Evolutionary conservation across 2,113 vertebrate species (phyloP).

Genomic region (Tychaedon coryphoeus): DNA sequence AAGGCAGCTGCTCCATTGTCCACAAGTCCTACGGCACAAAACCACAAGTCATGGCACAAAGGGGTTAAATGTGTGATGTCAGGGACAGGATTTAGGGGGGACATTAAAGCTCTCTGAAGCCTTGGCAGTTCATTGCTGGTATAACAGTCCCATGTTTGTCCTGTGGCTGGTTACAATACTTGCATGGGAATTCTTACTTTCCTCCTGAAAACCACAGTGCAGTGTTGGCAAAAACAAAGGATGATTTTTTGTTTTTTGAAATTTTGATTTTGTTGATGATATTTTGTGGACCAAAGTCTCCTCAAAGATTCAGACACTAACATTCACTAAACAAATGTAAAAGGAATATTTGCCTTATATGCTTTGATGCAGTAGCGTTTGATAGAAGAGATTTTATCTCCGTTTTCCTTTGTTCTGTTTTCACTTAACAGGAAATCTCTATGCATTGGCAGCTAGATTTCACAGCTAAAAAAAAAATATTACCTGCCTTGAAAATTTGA

Average conservation of each 20-base stretch:
- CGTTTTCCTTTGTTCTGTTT: neutral
- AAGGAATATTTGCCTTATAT: neutral
- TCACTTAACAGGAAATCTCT: constrained; percentile 38
- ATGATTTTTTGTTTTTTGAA: too few relatives aligned
- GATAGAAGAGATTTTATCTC: constrained; percentile 34
- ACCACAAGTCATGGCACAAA: neutral
- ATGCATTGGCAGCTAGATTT: constrained; percentile 26
- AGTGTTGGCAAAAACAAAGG: neutral
- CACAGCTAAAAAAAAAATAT: neutral
- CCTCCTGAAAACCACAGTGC: neutral
- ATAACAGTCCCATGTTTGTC: neutral
- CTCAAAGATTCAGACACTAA: neutral
- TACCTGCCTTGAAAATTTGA: constrained; percentile 24
- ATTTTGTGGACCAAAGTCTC: neutral
- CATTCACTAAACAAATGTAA: neutral
- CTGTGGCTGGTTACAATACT: neutral
- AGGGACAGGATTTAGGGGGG: neutral
- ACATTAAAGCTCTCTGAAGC: neutral
- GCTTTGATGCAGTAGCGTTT: neutral
- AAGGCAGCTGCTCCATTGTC: constrained; percentile 12
- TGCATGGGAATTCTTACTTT: neutral
- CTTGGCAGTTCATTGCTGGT: neutral
- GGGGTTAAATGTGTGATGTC: neutral
- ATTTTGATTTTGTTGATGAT: neutral
- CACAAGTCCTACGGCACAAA: neutral